Evolutionary conservation across 2,888 invertebrate genomes (phyloP), one percentile per base, ranked within the genome.

Genomic region (Hirtodrosophila confusa): DNA sequence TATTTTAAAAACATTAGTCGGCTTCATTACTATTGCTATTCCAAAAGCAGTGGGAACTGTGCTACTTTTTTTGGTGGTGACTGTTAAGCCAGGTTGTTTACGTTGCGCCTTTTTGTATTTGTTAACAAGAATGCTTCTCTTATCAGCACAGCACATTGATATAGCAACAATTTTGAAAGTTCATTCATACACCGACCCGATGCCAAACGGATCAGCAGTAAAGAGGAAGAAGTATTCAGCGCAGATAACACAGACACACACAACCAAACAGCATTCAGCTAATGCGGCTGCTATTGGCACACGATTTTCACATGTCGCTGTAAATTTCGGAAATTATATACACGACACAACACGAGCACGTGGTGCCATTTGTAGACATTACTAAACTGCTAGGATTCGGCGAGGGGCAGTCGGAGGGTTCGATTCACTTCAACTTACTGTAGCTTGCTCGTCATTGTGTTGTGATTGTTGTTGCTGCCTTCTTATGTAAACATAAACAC

Each of bases 401-500:
- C 35, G 39, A 23, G 24, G 37, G 39, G 45, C 12, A 11, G 36
- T 39, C 9, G 31, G 5, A 8, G 51, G 27, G 39, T 29, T 24
- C 33, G 36, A 11, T 31, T 24, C 41, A 29, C 49, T 27, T 29
- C 65, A 82, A 82, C 80, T 82, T 78, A 82, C 80, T 75, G 75
- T 61, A 82, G 79, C 44, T 75, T 68, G 72, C 44, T 75, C 43
- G 80, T 62, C 80, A 82, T 82, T 55, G 66, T 48, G 64, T 57
- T 62, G 53, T 49, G 44, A 53, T 61, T 66, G 60, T 62, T 27
- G 56, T 62, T 60, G 49, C 5, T 70, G 53, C 43, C 50, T 67
- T 69, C 84, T 75, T 75, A 85, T 78, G 77, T 85, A 84, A 87
- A 75, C 78, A 86, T 84, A 83, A 73, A 80, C 74, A 75, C 75